Conservation (phyloP, 2,888 invertebrate species). For the Clitarchus hookeri region DNA sequence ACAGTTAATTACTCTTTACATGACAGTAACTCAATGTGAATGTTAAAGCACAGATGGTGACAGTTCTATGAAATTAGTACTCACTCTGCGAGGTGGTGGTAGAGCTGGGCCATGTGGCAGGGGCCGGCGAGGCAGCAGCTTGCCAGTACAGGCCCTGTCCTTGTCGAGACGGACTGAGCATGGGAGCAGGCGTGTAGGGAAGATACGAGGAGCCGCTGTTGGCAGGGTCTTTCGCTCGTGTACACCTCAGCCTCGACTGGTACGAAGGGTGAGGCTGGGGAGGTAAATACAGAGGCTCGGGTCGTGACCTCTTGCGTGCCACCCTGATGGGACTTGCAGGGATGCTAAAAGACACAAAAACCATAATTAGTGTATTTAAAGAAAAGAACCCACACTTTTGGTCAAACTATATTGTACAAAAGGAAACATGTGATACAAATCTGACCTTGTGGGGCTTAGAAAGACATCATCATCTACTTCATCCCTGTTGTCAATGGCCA, state of each 20-base stretch:
- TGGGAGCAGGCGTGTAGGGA: slow-evolving; percentile 90
- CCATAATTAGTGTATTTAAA: background rate
- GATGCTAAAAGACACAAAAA: slow-evolving; percentile 57
- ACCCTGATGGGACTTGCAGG: slow-evolving; percentile 65
- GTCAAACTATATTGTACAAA: too few relatives aligned
- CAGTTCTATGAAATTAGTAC: background rate
- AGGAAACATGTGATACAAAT: background rate
- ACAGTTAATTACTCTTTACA: too few relatives aligned
- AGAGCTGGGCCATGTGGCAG: slow-evolving; percentile 51
- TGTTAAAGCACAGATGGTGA: too few relatives aligned
- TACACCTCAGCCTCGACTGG: slow-evolving; percentile 60
- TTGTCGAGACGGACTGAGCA: slow-evolving; percentile 87
- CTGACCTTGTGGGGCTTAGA: slow-evolving; percentile 66
- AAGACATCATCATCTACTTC: slow-evolving; percentile 76
- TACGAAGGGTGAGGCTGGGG: slow-evolving; percentile 54
- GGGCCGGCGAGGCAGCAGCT: slow-evolving; percentile 49
- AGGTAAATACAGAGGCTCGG: slow-evolving; percentile 47
- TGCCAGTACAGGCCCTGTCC: slow-evolving; percentile 83
- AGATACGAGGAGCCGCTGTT: slow-evolving; percentile 47
- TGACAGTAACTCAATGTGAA: too few relatives aligned
- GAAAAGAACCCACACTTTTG: too few relatives aligned
- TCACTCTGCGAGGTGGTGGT: slow-evolving; percentile 46
- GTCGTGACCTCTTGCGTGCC: slow-evolving; percentile 61
- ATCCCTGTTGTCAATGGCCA: slow-evolving; percentile 58
- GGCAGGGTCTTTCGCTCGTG: slow-evolving; percentile 53